These are phyloP conservation scores for Pseudomyrmex concolor DNA, from an alignment of 1,140 invertebrate species.

Conservation along the genomic window DNA sequence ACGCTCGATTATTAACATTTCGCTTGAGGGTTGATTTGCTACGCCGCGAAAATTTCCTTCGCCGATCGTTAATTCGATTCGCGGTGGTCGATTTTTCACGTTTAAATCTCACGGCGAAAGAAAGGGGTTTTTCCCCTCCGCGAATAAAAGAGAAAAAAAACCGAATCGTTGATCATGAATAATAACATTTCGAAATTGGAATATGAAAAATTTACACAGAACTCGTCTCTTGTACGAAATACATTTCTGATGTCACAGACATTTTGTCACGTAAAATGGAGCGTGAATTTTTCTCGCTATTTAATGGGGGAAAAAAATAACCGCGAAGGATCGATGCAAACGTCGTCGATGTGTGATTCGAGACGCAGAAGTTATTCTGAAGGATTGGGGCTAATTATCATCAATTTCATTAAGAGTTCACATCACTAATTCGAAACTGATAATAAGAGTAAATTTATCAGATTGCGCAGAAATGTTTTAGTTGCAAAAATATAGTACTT, in stretches of 20 bases:
- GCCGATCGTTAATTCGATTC: background rate
- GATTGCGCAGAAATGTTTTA: background rate
- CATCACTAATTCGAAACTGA: background rate
- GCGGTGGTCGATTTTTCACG: background rate
- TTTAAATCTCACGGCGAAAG: background rate
- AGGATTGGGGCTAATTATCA: constrained; percentile 34
- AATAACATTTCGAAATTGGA: background rate
- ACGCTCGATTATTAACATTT: constrained; percentile 45
- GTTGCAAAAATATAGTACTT: no score
- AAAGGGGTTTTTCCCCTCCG: background rate
- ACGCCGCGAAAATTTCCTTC: background rate
- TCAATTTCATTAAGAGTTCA: constrained; percentile 33
- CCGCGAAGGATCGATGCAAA: constrained; percentile 34
- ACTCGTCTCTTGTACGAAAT: constrained; percentile 17
- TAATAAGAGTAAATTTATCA: constrained; percentile 3
- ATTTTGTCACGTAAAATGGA: constrained; percentile 15
- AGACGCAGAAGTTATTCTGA: constrained; percentile 31
- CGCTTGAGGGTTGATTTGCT: background rate
- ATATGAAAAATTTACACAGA: constrained; percentile 11
- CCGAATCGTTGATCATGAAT: background rate
- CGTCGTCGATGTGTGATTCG: constrained; percentile 34
- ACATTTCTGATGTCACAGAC: constrained; percentile 1
- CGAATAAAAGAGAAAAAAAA: background rate
- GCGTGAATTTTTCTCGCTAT: constrained; percentile 12
- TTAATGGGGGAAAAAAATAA: background rate